Conservation (phyloP, 2,888 invertebrate species). For the Eupithecia insigniata region DNA sequence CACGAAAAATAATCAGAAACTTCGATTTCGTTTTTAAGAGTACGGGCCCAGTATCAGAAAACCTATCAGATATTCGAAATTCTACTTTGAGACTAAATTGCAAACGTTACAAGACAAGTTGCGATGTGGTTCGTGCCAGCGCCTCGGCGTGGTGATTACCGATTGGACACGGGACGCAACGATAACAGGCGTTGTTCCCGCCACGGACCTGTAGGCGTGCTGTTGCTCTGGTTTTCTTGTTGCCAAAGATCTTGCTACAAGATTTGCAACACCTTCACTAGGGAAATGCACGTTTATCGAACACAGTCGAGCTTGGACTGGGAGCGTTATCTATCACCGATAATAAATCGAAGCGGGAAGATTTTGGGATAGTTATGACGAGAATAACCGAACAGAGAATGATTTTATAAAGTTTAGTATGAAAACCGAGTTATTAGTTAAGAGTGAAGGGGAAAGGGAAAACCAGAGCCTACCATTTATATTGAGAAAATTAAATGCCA, state of each 20-base stretch:
- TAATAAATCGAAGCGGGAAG: neutral
- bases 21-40: too few relatives aligned
- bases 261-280: constrained; percentile 8
- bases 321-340: neutral
- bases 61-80: constrained; percentile 26
- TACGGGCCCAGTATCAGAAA: constrained; percentile 18
- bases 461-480: neutral
- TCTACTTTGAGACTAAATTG: constrained; percentile 20
- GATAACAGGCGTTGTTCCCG: constrained; percentile 41
- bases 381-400: neutral
- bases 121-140: constrained; percentile 29
- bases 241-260: constrained; percentile 18
- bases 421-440: neutral
- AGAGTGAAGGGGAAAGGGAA: neutral
- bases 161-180: constrained; percentile 60
- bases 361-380: neutral
- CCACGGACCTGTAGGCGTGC: constrained; percentile 46
- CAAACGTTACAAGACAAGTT: constrained; percentile 1
- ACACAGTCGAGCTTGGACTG: neutral
- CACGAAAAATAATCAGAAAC: too few relatives aligned
- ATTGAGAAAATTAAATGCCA: neutral
- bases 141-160: constrained; percentile 52
- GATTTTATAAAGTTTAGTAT: neutral
- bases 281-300: constrained; percentile 2
- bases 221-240: constrained; percentile 46